Evolutionary conservation across 1,140 invertebrate genomes (phyloP).

Genomic region (Chrysomallon squamiferum): DNA sequence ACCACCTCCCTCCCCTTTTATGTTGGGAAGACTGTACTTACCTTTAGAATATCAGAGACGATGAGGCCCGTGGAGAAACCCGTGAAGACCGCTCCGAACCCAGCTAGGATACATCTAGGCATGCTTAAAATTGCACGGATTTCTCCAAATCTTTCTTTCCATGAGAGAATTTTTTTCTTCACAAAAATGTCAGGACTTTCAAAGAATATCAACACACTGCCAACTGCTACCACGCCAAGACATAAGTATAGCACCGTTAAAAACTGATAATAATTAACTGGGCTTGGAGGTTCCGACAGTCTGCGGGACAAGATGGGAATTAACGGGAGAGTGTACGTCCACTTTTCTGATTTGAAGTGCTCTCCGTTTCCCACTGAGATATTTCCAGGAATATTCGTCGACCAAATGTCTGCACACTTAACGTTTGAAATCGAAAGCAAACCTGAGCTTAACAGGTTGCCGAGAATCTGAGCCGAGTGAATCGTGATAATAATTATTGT

Average conservation of each 20-base stretch:
- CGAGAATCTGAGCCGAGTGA: constrained; percentile 35
- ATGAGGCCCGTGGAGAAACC: constrained; percentile 29
- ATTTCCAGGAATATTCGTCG: not conserved
- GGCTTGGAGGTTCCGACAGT: constrained; percentile 12
- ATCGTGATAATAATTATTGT: constrained; percentile 30
- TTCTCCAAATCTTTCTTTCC: constrained; percentile 23
- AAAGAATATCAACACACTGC: constrained; percentile 33
- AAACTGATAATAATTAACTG: constrained; percentile 32
- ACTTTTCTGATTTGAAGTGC: constrained; percentile 16
- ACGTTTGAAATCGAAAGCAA: constrained; percentile 30
- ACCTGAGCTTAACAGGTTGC: constrained; percentile 33
- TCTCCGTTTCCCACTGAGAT: not conserved
- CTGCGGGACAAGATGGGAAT: constrained; percentile 25
- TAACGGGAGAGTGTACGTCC: constrained; percentile 36
- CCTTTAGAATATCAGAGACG: constrained; percentile 34
- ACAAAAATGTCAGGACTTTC: constrained; percentile 28
- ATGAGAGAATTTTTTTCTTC: constrained; percentile 16
- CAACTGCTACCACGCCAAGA: constrained; percentile 32
- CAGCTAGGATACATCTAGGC: constrained; percentile 19
- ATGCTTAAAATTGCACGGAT: constrained; percentile 14
- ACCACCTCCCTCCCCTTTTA: too few species aligned
- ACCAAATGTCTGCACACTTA: constrained; percentile 25
- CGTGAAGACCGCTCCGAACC: constrained; percentile 23
- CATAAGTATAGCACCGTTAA: constrained; percentile 35
- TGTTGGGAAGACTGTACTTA: too few species aligned